Evolutionary conservation across 2,888 invertebrate genomes (phyloP).

Genomic region (Pomacea canaliculata): DNA sequence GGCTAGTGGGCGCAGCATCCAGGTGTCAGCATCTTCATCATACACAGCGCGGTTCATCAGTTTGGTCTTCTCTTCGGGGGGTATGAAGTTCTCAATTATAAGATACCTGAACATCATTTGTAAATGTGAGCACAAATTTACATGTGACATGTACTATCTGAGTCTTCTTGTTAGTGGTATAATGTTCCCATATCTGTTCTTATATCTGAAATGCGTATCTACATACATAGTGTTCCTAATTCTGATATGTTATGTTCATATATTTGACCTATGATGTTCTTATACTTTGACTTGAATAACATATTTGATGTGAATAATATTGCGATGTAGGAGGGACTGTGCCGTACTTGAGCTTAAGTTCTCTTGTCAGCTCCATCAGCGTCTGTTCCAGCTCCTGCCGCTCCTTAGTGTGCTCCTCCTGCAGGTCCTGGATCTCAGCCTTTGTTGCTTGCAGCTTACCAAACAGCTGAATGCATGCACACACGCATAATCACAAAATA

Average conservation of each 20-base stretch:
- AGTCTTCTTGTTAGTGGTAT: background rate
- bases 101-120: constrained; percentile 38
- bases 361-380: constrained; percentile 89
- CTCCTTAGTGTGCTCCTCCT: constrained; percentile 91
- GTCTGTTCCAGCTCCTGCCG: constrained; percentile 91
- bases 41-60: constrained; percentile 81
- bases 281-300: too few species aligned
- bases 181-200: too few species aligned
- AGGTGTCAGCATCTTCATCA: constrained; percentile 86
- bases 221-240: too few species aligned
- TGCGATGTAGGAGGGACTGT: background rate
- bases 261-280: too few species aligned
- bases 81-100: constrained; percentile 71
- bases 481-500: background rate
- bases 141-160: too few species aligned
- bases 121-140: too few species aligned
- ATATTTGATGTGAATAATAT: too few species aligned
- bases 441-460: constrained; percentile 82
- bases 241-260: too few species aligned
- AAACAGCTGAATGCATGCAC: constrained; percentile 75
- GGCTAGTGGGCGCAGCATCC: constrained; percentile 73
- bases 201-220: too few species aligned
- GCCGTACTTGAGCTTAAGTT: constrained; percentile 82
- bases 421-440: constrained; percentile 84
- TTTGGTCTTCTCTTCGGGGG: constrained; percentile 80